A percentile compares a stretch with the other conserved stretches of the same genome.
Conservation (phyloP, 1,140 invertebrate species). For the Euura saliciscinereae region DNA sequence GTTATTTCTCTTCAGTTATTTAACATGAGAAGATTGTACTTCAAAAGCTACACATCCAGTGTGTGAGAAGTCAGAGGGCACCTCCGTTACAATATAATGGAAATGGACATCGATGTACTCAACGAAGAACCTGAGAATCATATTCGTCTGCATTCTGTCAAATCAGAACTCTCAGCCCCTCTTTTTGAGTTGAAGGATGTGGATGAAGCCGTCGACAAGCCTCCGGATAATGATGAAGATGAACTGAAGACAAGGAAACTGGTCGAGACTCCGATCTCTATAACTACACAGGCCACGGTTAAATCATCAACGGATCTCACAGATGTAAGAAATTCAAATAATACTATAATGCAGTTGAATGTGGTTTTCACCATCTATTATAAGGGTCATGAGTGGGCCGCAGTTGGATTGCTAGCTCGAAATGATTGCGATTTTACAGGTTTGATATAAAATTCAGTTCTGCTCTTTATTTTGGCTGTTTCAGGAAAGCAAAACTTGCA, state of each 20-base stretch:
- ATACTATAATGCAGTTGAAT: background rate
- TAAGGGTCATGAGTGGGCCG: conserved; percentile 2
- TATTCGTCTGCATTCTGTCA: background rate
- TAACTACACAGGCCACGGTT: background rate
- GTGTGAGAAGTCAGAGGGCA: too few relatives aligned
- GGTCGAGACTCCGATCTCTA: background rate
- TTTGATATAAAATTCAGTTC: background rate
- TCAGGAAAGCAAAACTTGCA: background rate
- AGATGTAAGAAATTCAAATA: background rate
- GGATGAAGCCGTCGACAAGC: background rate
- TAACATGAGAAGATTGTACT: too few relatives aligned
- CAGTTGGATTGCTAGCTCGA: background rate
- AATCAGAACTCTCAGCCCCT: background rate
- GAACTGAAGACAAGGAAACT: background rate
- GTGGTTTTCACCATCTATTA: background rate
- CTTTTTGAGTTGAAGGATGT: background rate
- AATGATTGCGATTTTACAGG: background rate
- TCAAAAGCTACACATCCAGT: too few relatives aligned
- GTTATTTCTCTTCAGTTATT: too few relatives aligned
- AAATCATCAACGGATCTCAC: background rate
- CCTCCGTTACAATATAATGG: too few relatives aligned
- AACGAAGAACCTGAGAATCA: background rate
- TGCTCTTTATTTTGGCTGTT: background rate
- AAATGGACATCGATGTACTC: background rate
- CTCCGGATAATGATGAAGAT: background rate